phyloP scores from a whole-genome alignment of 1,140 invertebrate species.

The Teleogryllus occipitalis region DNA sequence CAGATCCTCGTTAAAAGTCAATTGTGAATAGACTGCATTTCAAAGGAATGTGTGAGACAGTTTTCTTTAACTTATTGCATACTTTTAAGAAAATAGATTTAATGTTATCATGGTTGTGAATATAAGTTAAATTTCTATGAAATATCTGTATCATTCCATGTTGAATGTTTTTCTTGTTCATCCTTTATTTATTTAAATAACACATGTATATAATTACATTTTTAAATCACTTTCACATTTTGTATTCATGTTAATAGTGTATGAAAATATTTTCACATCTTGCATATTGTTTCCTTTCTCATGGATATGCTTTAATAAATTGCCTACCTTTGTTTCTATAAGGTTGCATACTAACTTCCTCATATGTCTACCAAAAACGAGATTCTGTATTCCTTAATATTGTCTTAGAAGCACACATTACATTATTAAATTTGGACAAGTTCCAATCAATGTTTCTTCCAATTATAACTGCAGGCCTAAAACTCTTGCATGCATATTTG shows the following conservation, averaged over 20 bases:
- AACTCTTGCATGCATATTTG: background rate
- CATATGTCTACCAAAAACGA: background rate
- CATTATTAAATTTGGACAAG: background rate
- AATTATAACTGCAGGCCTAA: background rate
- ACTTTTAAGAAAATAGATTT: background rate
- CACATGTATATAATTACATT: background rate
- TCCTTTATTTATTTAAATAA: background rate
- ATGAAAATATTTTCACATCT: background rate
- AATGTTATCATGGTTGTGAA: background rate
- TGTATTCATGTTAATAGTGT: background rate
- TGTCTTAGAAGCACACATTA: background rate
- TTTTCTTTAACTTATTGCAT: background rate
- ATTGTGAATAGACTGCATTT: conserved; percentile 5
- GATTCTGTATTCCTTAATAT: background rate
- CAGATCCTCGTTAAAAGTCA: background rate
- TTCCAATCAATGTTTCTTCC: background rate
- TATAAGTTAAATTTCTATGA: background rate
- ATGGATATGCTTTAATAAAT: too few species aligned
- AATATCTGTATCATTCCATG: background rate
- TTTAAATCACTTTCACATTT: background rate
- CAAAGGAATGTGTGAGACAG: background rate
- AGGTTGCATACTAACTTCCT: background rate
- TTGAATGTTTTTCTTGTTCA: background rate
- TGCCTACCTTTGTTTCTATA: too few species aligned
- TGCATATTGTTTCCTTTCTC: too few species aligned